These are phyloP conservation scores for Pristionchus arcanus DNA, from an alignment of 2,888 invertebrate species.

Conservation along the genomic window DNA sequence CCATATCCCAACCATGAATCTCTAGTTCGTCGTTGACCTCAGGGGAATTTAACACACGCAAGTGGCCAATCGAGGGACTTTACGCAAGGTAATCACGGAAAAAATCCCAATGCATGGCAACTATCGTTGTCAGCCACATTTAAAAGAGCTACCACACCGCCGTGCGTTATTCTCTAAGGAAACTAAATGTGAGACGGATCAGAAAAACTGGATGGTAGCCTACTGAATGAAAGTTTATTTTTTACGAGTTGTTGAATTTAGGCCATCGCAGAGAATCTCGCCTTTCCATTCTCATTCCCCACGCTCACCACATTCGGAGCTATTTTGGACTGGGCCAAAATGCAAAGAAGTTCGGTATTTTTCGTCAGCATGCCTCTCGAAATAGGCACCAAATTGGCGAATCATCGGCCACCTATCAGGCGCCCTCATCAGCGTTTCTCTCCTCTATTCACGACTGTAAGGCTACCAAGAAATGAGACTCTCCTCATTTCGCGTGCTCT, in stretches of 20 bases:
- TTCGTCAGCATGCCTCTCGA: not conserved
- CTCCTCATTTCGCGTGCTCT: not conserved
- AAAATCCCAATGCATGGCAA: too few species aligned
- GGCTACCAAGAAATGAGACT: not conserved
- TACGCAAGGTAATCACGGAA: not conserved
- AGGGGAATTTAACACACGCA: not conserved
- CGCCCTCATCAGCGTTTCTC: constrained; percentile 13
- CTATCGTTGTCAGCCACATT: too few species aligned
- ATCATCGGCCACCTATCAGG: constrained; percentile 12
- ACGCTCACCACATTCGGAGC: too few species aligned
- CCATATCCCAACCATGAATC: not conserved
- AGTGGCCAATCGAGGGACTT: not conserved
- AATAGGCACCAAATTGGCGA: not conserved
- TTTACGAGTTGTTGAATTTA: too few species aligned
- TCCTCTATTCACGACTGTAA: not conserved
- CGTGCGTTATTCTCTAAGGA: too few species aligned
- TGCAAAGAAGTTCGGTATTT: not conserved
- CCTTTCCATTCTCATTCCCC: too few species aligned
- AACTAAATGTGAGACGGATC: too few species aligned
- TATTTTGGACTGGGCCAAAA: too few species aligned
- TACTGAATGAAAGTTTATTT: too few species aligned
- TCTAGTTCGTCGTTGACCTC: not conserved
- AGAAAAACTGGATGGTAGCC: too few species aligned
- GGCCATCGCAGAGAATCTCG: too few species aligned
- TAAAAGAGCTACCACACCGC: too few species aligned